A percentile compares a stretch with the other conserved stretches of the same genome.
phyloP scores from a whole-genome alignment of 2,113 vertebrate species.

The Sarotherodon lohbergeri region DNA sequence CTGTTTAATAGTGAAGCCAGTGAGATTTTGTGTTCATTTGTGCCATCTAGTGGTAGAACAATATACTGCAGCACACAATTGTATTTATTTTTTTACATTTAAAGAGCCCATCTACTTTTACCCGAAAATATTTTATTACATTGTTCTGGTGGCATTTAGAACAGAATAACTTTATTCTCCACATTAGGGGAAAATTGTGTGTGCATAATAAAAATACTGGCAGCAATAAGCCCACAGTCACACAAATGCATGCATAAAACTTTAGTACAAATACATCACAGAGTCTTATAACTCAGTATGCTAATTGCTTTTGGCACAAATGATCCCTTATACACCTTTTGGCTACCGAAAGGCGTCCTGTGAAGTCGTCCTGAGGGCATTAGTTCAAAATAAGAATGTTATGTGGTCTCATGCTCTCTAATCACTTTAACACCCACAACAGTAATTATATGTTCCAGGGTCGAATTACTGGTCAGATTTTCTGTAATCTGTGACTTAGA shows the following conservation, averaged over 20 bases:
- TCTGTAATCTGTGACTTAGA: neutral
- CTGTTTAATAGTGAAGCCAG: neutral
- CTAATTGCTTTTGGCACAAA: neutral
- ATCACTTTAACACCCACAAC: neutral
- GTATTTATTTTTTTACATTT: neutral
- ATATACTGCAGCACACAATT: neutral
- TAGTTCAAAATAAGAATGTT: neutral
- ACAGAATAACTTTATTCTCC: neutral
- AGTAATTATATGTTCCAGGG: neutral
- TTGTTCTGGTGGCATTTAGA: neutral
- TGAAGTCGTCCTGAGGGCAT: neutral
- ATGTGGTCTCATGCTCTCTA: neutral
- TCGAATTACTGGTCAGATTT: neutral
- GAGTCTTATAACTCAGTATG: neutral
- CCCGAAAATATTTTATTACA: neutral
- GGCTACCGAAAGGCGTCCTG: fast-evolving
- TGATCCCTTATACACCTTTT: neutral
- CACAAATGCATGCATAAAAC: neutral
- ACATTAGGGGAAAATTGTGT: neutral
- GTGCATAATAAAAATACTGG: neutral
- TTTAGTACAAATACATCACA: neutral
- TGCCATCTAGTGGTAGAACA: slow-evolving; percentile 21
- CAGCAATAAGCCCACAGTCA: neutral
- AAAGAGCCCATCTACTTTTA: neutral
- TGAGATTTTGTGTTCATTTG: neutral